Percentiles rank a stretch among this genome's conserved stretches.
Conservation (phyloP, 2,888 invertebrate species). For the Sinhomidia bicolor region DNA sequence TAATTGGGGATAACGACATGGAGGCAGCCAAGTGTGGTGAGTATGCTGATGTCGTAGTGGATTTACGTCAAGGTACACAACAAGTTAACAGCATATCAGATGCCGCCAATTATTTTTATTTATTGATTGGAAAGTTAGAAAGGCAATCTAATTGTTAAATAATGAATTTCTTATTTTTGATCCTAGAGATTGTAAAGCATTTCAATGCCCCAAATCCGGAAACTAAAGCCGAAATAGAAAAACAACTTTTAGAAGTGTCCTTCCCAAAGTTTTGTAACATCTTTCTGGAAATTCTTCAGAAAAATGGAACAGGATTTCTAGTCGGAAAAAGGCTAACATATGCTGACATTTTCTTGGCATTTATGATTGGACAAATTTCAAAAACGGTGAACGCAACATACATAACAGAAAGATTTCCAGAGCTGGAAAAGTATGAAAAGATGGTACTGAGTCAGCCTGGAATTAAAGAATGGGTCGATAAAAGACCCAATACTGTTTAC, state of each 20-base stretch:
- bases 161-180: no score
- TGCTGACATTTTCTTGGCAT: constrained; percentile 57
- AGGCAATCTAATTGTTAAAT: no score
- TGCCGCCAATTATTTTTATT: no score
- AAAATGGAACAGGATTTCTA: constrained; percentile 52
- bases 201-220: constrained; percentile 1
- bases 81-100: no score
- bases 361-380: not conserved
- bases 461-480: constrained; percentile 63
- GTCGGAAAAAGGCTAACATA: constrained; percentile 53
- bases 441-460: constrained; percentile 40
- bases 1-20: constrained; percentile 29
- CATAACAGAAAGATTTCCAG: not conserved
- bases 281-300: constrained; percentile 49
- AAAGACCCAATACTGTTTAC: constrained; percentile 27
- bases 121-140: no score
- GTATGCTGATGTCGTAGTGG: constrained; percentile 28
- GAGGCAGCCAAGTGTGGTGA: constrained; percentile 49
- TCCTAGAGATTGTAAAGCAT: not conserved
- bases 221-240: constrained; percentile 28
- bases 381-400: not conserved
- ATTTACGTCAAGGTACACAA: constrained; percentile 41
- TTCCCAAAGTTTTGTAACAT: constrained; percentile 4
- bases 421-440: not conserved
- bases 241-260: constrained; percentile 1